Percentiles rank a stretch among this genome's conserved stretches.
Conservation (phyloP, 1,140 invertebrate genomes). For the Drosophila miranda region DNA sequence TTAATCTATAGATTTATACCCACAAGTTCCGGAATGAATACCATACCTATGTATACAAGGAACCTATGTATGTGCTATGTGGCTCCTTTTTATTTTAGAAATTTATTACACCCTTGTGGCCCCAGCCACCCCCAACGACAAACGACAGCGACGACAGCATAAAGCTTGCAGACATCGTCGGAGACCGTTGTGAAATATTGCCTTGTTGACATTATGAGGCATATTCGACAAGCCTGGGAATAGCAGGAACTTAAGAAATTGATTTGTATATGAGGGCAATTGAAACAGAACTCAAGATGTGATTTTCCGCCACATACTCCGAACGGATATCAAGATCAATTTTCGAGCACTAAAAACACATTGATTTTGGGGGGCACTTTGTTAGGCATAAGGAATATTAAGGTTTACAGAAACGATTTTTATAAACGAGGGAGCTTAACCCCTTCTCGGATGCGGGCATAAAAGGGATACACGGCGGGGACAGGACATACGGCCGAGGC, state of each 20-base stretch:
- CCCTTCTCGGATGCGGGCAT: slow-evolving; percentile 22
- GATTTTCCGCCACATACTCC: slow-evolving; percentile 1
- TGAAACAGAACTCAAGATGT: slow-evolving; percentile 11
- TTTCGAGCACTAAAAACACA: slow-evolving; percentile 47
- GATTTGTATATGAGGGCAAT: slow-evolving; percentile 44
- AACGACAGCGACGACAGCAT: not conserved
- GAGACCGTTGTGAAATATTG: slow-evolving; percentile 13
- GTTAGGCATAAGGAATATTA: slow-evolving; percentile 23
- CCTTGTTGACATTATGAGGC: slow-evolving; percentile 31
- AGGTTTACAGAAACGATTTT: slow-evolving; percentile 10
- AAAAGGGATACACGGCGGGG: slow-evolving; percentile 10
- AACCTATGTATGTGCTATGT: too few relatives aligned
- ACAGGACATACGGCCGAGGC: slow-evolving; percentile 15
- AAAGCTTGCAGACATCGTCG: not conserved
- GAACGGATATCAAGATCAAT: slow-evolving; percentile 34
- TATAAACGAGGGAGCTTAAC: slow-evolving; percentile 10
- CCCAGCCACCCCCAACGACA: not conserved
- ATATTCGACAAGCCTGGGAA: slow-evolving; percentile 2
- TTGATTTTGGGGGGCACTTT: slow-evolving; percentile 31
- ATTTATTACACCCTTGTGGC: slow-evolving; percentile 10
- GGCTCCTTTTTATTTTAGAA: not conserved
- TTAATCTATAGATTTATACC: not conserved
- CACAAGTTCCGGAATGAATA: too few relatives aligned
- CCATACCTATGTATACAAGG: too few relatives aligned
- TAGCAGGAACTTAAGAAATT: slow-evolving; percentile 14